Percentiles rank a stretch among this genome's conserved stretches.
Evolutionary conservation across 2,888 invertebrate genomes (phyloP).

Genomic region (Scaptomyza flava): DNA sequence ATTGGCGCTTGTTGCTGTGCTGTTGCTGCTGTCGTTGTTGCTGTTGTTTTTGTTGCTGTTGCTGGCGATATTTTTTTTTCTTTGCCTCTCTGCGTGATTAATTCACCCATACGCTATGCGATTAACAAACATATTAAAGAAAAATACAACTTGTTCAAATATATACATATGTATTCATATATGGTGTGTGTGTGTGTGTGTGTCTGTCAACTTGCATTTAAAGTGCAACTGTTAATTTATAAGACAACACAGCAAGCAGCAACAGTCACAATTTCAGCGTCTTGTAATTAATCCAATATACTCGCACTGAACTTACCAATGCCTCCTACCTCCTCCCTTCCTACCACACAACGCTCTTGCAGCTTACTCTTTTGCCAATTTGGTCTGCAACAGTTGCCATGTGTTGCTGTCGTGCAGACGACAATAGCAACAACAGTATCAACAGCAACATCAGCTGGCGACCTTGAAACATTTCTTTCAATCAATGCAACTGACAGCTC

Average conservation of each 20-base stretch:
- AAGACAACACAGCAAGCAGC: slow-evolving; percentile 50
- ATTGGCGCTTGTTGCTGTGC: slow-evolving; percentile 55
- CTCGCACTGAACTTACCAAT: slow-evolving; percentile 34
- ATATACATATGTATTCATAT: not conserved
- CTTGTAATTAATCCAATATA: slow-evolving; percentile 71
- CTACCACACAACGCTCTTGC: not conserved
- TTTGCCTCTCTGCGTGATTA: slow-evolving; percentile 53
- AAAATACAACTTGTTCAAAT: slow-evolving; percentile 15
- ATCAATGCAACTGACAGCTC: slow-evolving; percentile 45
- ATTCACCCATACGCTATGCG: slow-evolving; percentile 60
- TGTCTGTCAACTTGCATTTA: slow-evolving; percentile 67
- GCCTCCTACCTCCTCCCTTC: not conserved
- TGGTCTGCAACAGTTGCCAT: slow-evolving; percentile 17
- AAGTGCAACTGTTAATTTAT: slow-evolving; percentile 76
- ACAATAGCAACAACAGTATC: slow-evolving; percentile 26
- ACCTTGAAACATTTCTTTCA: slow-evolving; percentile 71
- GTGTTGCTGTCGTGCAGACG: slow-evolving; percentile 41
- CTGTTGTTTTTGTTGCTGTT: slow-evolving; percentile 17
- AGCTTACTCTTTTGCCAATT: slow-evolving; percentile 13
- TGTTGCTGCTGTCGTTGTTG: not conserved
- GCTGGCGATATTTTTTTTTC: slow-evolving; percentile 5
- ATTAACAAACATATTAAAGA: slow-evolving; percentile 58
- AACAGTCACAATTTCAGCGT: slow-evolving; percentile 49
- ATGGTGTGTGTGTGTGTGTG: slow-evolving; percentile 15
- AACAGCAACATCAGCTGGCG: slow-evolving; percentile 50